A percentile compares a stretch with the other conserved stretches of the same genome.
phyloP scores from a whole-genome alignment of 2,888 invertebrate species.

The Prosapia bicincta region DNA sequence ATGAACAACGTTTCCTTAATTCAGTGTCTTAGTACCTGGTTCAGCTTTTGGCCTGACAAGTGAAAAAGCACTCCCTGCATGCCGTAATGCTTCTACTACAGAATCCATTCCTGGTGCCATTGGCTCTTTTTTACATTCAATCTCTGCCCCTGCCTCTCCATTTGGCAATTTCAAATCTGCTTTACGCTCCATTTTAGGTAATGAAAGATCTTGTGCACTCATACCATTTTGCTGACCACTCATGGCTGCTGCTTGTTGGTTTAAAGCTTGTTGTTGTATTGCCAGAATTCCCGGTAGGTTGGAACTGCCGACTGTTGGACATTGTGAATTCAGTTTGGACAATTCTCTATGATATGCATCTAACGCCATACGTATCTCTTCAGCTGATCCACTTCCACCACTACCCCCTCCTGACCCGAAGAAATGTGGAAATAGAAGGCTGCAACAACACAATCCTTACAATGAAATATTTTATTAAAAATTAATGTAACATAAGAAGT shows the following conservation, averaged over 20 bases:
- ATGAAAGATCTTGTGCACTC: constrained; percentile 74
- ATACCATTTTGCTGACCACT: constrained; percentile 44
- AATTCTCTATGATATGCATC: constrained; percentile 93
- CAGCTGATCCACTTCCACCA: constrained; percentile 55
- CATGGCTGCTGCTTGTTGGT: constrained; percentile 49
- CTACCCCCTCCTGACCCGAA: constrained; percentile 54
- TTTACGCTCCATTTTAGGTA: constrained; percentile 63
- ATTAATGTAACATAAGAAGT: too few relatives aligned
- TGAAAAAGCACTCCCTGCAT: constrained; percentile 81
- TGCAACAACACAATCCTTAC: constrained; percentile 43
- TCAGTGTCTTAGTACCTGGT: constrained; percentile 51
- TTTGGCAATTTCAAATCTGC: constrained; percentile 40
- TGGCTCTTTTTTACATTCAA: constrained; percentile 37
- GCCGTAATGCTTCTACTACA: constrained; percentile 67
- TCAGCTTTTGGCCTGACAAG: constrained; percentile 82
- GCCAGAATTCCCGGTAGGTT: constrained; percentile 61
- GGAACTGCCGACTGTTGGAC: constrained; percentile 51
- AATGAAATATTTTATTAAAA: not conserved
- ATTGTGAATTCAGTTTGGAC: constrained; percentile 67
- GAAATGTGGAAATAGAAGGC: constrained; percentile 76
- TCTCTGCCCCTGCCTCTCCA: constrained; percentile 37
- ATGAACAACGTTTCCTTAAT: not conserved
- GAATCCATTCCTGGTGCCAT: constrained; percentile 47
- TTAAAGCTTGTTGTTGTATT: constrained; percentile 67
- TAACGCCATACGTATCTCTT: constrained; percentile 84